Evolutionary conservation across 1,140 invertebrate genomes (phyloP).

Genomic region (Steinernema khuongi): DNA sequence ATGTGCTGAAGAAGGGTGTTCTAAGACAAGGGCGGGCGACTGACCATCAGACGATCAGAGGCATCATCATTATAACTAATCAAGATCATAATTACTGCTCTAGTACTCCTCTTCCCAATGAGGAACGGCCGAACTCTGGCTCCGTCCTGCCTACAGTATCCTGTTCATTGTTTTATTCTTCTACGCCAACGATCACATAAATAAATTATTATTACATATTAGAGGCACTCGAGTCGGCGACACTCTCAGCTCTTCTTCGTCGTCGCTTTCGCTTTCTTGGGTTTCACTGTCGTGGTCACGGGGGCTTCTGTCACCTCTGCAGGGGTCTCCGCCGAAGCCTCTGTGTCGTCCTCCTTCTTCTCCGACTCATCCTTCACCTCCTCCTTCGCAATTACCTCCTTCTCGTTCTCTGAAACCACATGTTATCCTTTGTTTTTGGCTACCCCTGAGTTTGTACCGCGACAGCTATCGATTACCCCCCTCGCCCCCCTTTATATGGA

Average conservation of each 20-base stretch:
- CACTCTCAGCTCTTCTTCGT: constrained; percentile 1
- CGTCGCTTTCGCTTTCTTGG: neutral
- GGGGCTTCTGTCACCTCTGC: neutral
- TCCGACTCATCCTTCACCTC: neutral
- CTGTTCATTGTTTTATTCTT: too few species aligned
- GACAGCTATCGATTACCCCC: too few species aligned
- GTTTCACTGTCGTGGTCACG: neutral
- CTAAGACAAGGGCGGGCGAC: neutral
- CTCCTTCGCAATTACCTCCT: neutral
- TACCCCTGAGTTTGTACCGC: too few species aligned
- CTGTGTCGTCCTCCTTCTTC: neutral
- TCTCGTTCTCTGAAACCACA: constrained; percentile 3
- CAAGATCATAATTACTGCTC: too few species aligned
- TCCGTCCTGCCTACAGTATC: too few species aligned
- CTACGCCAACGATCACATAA: neutral
- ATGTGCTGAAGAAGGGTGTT: neutral
- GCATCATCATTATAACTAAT: too few species aligned
- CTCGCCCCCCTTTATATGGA: too few species aligned
- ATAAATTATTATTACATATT: constrained; percentile 16
- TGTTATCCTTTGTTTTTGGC: too few species aligned
- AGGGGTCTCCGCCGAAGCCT: neutral
- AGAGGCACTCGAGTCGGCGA: neutral
- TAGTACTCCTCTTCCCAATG: too few species aligned
- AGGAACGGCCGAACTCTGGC: too few species aligned
- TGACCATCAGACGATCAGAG: too few species aligned